Base-by-base conservation (phyloP, 2,113 vertebrate genomes). In the Toxotes jaculatrix region DNA sequence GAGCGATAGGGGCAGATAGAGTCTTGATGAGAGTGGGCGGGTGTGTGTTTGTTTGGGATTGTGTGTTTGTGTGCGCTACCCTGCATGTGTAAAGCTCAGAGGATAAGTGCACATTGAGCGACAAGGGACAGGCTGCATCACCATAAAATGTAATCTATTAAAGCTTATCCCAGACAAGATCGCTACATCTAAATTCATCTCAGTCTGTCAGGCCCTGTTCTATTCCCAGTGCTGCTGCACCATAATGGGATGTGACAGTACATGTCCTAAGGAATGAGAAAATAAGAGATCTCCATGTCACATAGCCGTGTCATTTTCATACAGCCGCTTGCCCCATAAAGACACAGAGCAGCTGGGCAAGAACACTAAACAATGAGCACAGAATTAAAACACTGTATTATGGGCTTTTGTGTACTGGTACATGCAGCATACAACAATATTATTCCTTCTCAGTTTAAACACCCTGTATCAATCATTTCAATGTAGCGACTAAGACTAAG, bases 141-240 rank as follows among this genome's bases (percentile, higher is more conserved):
- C 89, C 87, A 87, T 90, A 80, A 92, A 92, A 90, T 91, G 85
- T 88, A 92, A 93, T 93, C 89, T 94, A 92, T 93, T 92, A 93
- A 93, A 92, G 85, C 81, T 89, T 80, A 90, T 83, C 85, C 86
- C 79, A 66, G 87, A 90, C 88, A 82, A 85, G 84, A 90, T 90
- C 79, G 51, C 88, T 88, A 85, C 83, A 90, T 92, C 89, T 92
- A 88, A 93, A 93, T 89, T 91, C 91, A 92, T 89, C 86, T 89
- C 83, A 77, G 82, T 79, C 89, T 79, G 85, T 92, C 90, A 83
- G 88, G 74, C 43, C 69, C 72, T 31, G 65, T 87, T 83, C 86
- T 64, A 55, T 86, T 87, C 85, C 82, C 77, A 40, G 4, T 42
- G 85, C 76, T 75, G 83, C 74, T n/a, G 69, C 59, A 9, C 67